Evolutionary conservation across 1,140 invertebrate genomes (phyloP).

Genomic region (Atta colombica): DNA sequence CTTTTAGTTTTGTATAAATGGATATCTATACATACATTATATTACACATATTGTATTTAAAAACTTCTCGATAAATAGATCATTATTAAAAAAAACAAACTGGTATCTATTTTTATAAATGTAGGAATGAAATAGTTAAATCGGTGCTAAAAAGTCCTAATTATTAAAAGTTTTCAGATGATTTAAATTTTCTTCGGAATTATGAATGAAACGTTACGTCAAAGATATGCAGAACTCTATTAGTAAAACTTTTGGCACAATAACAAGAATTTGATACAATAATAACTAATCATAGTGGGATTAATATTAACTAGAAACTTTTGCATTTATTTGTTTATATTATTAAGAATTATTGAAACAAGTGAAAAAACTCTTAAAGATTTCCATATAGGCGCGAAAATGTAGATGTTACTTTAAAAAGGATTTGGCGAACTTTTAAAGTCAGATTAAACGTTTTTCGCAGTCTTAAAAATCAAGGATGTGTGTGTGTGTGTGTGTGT

Average conservation of each 20-base stretch:
- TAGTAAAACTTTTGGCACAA: background rate
- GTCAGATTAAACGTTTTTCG: background rate
- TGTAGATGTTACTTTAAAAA: background rate
- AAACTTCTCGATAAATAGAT: background rate
- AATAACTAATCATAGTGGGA: too few species aligned
- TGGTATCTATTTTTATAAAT: background rate
- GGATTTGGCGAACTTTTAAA: background rate
- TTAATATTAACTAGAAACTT: too few species aligned
- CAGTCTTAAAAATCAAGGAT: background rate
- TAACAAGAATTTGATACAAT: background rate
- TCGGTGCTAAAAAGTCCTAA: background rate
- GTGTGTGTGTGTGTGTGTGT: too few species aligned
- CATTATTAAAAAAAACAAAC: background rate
- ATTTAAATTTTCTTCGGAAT: background rate
- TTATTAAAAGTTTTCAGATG: background rate
- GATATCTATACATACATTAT: background rate
- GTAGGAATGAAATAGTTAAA: background rate
- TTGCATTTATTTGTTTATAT: too few species aligned
- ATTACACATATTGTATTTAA: background rate
- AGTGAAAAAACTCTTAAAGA: background rate
- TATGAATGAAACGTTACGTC: conserved; percentile 4
- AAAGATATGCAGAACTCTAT: background rate
- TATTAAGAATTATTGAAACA: too few species aligned
- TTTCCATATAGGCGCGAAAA: background rate
- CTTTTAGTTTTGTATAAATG: background rate